Conservation (phyloP, 2,797 vertebrate species). For the Zenarchopterus dispar region DNA sequence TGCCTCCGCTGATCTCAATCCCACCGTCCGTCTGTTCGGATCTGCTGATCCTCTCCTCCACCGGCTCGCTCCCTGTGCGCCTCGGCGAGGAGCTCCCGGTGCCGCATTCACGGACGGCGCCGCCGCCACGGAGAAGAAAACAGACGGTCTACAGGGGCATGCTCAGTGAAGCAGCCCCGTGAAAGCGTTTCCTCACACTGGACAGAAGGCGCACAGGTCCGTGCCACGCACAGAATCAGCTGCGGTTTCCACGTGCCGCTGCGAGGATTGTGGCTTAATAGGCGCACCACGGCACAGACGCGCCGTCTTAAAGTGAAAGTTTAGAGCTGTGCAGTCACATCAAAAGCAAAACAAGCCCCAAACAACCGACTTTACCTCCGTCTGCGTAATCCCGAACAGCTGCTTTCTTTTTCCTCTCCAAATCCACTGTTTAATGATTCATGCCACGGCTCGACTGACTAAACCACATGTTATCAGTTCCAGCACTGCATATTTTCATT, state of each 20-base stretch:
- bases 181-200: conserved; percentile 1
- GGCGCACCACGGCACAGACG: conserved; percentile 73
- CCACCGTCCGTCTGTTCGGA: conserved; percentile 21
- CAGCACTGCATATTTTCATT: conserved; percentile 31
- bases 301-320: conserved; percentile 88
- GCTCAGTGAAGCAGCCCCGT: conserved; percentile 13
- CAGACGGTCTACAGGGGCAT: conserved; percentile 2
- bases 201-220: conserved; percentile 6
- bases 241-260: conserved; percentile 80
- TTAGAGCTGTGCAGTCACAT: conserved; percentile 51
- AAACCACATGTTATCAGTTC: conserved; percentile 17
- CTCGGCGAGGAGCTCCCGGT: conserved; percentile 44
- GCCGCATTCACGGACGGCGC: conserved; percentile 54
- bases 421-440: not conserved
- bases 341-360: not conserved
- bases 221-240: conserved; percentile 25
- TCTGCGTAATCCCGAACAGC: conserved; percentile 1
- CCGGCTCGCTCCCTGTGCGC: conserved; percentile 37
- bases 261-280: conserved; percentile 60
- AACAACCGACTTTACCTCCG: not conserved
- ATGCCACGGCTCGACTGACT: not conserved
- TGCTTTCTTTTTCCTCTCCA: not conserved
- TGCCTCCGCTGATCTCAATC: conserved; percentile 24
- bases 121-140: conserved; percentile 40
- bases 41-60: conserved; percentile 36